These are phyloP conservation scores for Electrona antarctica DNA, from an alignment of 2,113 vertebrate species.

Conservation along the genomic window DNA sequence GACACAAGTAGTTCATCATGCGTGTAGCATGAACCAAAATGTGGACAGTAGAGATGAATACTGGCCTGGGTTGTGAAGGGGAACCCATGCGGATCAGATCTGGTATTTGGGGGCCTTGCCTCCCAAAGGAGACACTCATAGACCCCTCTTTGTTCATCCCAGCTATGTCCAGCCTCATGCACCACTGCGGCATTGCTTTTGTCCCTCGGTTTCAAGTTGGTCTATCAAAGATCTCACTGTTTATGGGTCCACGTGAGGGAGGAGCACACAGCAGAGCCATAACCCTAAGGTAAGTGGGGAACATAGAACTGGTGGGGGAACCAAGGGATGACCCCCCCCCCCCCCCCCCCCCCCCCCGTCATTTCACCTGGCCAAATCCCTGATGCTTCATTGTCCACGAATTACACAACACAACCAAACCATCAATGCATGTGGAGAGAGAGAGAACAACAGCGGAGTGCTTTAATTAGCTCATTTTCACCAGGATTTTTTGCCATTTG, in stretches of 20 bases:
- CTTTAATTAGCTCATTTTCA: constrained; percentile 18
- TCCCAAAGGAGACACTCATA: constrained; percentile 60
- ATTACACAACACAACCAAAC: constrained; percentile 7
- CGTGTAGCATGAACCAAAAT: constrained; percentile 7
- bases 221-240: constrained; percentile 54
- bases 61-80: constrained; percentile 43
- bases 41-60: constrained; percentile 19
- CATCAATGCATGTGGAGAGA: background rate
- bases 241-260: constrained; percentile 13
- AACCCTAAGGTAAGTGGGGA: no score
- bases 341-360: background rate
- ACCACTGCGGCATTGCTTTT: constrained; percentile 40
- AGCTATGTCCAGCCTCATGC: constrained; percentile 27
- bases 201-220: constrained; percentile 37
- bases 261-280: background rate
- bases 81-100: constrained; percentile 75
- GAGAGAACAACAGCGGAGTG: no score
- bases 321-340: no score
- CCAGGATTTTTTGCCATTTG: constrained; percentile 7
- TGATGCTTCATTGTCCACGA: background rate
- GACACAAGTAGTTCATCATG: constrained; percentile 13
- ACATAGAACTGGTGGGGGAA: no score
- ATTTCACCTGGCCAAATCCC: background rate
- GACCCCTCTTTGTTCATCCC: constrained; percentile 64
- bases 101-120: constrained; percentile 65